phyloP scores from a whole-genome alignment of 2,113 vertebrate genomes.

The Ellobius talpinus region DNA sequence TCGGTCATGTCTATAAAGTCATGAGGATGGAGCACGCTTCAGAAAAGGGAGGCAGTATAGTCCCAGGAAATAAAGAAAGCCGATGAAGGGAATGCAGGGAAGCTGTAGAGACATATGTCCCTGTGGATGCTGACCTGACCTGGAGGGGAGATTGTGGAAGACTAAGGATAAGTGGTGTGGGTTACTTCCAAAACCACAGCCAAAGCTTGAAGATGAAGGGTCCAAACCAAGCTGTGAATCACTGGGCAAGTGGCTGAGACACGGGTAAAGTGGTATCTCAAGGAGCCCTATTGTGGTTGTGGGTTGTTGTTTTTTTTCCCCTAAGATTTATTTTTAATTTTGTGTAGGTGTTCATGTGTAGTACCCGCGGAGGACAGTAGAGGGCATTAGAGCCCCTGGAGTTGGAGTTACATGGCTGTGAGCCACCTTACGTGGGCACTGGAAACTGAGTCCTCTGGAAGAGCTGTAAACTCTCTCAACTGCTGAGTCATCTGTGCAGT shows the following conservation, averaged over 20 bases:
- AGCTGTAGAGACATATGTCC: background rate
- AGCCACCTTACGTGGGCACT: background rate
- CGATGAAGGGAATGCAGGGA: background rate
- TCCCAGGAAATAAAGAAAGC: background rate
- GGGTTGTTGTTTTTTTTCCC: too few species aligned
- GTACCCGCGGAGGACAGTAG: background rate
- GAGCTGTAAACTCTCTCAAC: too few species aligned
- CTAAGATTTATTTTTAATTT: background rate
- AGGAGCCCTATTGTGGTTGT: background rate
- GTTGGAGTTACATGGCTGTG: background rate
- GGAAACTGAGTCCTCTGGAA: too few species aligned
- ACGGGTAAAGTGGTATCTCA: background rate
- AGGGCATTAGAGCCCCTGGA: background rate
- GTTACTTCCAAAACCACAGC: background rate
- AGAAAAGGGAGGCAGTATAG: background rate
- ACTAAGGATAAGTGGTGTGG: background rate
- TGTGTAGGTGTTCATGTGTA: background rate
- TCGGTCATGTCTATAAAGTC: background rate
- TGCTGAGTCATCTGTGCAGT: too few species aligned
- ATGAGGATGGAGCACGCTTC: background rate
- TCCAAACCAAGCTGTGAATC: background rate
- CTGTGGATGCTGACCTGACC: background rate
- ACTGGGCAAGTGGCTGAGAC: background rate
- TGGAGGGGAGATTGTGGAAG: background rate
- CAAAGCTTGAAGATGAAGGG: background rate